Conservation (phyloP, 2,113 vertebrate genomes). For the Hydrochoerus hydrochaeris region DNA sequence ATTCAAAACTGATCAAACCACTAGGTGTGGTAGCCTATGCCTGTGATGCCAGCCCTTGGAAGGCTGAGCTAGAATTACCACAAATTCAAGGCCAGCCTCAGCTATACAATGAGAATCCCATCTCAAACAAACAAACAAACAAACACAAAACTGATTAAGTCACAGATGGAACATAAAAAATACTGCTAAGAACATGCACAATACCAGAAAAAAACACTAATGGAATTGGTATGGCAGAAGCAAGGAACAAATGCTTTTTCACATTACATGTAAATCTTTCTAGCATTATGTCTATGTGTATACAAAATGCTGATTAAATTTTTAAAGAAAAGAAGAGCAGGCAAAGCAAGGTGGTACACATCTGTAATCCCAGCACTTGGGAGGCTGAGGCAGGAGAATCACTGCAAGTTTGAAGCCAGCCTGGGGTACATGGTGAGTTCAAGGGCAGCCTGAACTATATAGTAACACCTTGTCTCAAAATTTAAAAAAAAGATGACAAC, state of each 20-base stretch:
- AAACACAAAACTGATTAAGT: neutral
- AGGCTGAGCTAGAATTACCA: neutral
- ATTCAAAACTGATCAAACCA: neutral
- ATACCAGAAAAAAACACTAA: conserved; percentile 5
- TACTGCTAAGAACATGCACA: conserved; percentile 4
- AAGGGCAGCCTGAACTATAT: neutral
- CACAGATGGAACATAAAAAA: conserved; percentile 17
- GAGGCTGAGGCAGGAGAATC: neutral
- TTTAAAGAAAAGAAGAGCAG: neutral
- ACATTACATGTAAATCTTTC: neutral
- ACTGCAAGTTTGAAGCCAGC: neutral
- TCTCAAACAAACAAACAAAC: neutral
- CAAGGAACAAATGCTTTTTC: neutral
- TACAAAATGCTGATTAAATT: neutral
- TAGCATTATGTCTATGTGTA: neutral
- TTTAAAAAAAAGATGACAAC: neutral
- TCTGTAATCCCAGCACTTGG: neutral
- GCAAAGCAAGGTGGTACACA: neutral
- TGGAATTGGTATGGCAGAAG: neutral
- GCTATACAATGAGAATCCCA: neutral
- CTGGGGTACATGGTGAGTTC: neutral
- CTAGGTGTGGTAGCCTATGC: neutral
- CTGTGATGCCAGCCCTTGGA: neutral
- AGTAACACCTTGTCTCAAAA: neutral
- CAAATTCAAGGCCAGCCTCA: neutral